Conservation (phyloP, 1,140 invertebrate species). For the Drepana arcuata region DNA sequence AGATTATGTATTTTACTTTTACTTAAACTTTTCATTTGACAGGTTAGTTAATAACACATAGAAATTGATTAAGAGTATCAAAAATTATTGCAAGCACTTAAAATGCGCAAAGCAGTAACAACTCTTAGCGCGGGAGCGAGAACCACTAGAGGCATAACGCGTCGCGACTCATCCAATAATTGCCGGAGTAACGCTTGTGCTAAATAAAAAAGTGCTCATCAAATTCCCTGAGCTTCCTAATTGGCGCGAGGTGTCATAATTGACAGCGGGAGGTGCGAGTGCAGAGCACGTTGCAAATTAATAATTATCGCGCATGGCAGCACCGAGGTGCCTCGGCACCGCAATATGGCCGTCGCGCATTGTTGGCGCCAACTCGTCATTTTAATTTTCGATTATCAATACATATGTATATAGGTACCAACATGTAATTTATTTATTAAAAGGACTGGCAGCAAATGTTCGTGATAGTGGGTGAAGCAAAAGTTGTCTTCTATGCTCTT, state of each 20-base stretch:
- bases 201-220: slow-evolving; percentile 46
- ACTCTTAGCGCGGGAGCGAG: too few species aligned
- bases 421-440: too few species aligned
- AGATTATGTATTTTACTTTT: too few species aligned
- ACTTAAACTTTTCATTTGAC: too few species aligned
- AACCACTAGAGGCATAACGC: slow-evolving; percentile 30
- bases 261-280: slow-evolving; percentile 54
- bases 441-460: too few species aligned
- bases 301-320: slow-evolving; percentile 67
- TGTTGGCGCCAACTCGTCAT: slow-evolving; percentile 37
- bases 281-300: slow-evolving; percentile 46
- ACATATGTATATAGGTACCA: too few species aligned
- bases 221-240: slow-evolving; percentile 58
- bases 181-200: slow-evolving; percentile 39
- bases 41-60: too few species aligned
- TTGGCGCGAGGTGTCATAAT: slow-evolving; percentile 67
- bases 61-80: too few species aligned
- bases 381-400: slow-evolving; percentile 44
- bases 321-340: slow-evolving; percentile 43
- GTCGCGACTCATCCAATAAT: slow-evolving; percentile 43
- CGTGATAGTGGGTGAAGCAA: too few species aligned
- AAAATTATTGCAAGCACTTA: too few species aligned
- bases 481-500: too few species aligned
- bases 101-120: too few species aligned
- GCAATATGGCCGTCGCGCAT: slow-evolving; percentile 57